A percentile compares a stretch with the other conserved stretches of the same genome.
phyloP scores from a whole-genome alignment of 2,888 invertebrate genomes.

The Pyrochroa serraticornis region DNA sequence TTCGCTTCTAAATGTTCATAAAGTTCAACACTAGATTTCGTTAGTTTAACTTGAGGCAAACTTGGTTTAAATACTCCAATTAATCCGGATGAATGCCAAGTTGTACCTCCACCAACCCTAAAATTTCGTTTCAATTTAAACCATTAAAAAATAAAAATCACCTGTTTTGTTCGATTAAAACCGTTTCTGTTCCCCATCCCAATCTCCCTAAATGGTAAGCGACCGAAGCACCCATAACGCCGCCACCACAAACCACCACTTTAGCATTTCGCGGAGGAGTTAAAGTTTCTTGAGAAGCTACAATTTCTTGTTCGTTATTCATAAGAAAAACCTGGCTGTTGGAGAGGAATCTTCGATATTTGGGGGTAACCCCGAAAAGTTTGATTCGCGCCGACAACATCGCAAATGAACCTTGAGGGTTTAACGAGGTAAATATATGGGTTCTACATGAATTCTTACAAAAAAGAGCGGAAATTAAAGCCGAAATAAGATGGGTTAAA shows the following conservation, averaged over 20 bases:
- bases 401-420: neutral
- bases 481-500: too few species aligned
- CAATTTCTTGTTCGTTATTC: slow-evolving; percentile 10
- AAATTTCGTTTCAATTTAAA: slow-evolving; percentile 11
- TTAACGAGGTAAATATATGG: neutral
- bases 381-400: neutral
- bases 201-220: slow-evolving; percentile 85
- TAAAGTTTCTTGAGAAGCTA: slow-evolving; percentile 12
- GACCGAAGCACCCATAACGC: slow-evolving; percentile 89
- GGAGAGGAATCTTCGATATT: slow-evolving; percentile 1
- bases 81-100: slow-evolving; percentile 82
- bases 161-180: slow-evolving; percentile 86
- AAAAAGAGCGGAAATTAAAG: too few species aligned
- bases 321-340: neutral
- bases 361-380: neutral
- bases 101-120: slow-evolving; percentile 79
- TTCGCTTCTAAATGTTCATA: slow-evolving; percentile 74
- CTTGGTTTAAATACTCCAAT: slow-evolving; percentile 87
- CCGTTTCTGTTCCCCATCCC: slow-evolving; percentile 82
- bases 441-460: slow-evolving; percentile 1
- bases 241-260: slow-evolving; percentile 91
- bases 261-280: slow-evolving; percentile 64
- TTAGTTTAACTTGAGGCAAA: slow-evolving; percentile 78
- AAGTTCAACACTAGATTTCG: slow-evolving; percentile 78
- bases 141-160: slow-evolving; percentile 51